Base-by-base conservation (phyloP, 2,113 vertebrate species). In the Mesocricetus auratus region DNA sequence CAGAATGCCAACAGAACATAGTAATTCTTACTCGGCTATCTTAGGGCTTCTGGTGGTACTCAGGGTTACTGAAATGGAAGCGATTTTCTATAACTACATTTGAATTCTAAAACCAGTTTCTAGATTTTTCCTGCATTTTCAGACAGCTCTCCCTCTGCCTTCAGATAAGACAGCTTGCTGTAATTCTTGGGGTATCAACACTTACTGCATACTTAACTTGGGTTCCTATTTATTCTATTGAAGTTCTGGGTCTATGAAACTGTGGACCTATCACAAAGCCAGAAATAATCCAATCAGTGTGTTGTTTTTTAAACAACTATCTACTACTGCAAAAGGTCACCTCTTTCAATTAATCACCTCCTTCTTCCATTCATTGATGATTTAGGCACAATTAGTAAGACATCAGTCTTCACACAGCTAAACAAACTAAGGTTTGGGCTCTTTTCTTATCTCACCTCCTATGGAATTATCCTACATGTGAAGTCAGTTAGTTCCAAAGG, bases 31-130 rank as follows among this genome's bases (percentile, higher is more conserved):
- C 16, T 71, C 6, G 4, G 50, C 1, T 62, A 15, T 75, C 45
- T 90, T 36, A 26, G 93, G 89, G 16, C 86, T 79, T 69, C 95
- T 45, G 60, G 93, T 17, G 33, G 82, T 9, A 73, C 92, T 71
- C 62, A 33, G 3, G 58, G 68, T 79, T 78, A 62, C 53, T 33
- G 3, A 69, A 39, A 78, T 7, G 33, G 39, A 92, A 93, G 56
- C 26, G 62, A 69, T 5, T 81, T 69, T 39, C 89, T 29, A 22
- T 33, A 33, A 60, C 79, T 21, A 24, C 29, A 62, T 60, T 13
- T 66, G 56, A 85, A 68, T 62, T 89, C 68, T 79, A 31, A 90
- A 77, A 83, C 3, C 36, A 56, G 47, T 60, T 24, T 53, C 90
- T 24, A n/a, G 45, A 8, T 16, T 74, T 56, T 50, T 3, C 69